Conservation (phyloP, 2,797 vertebrate genomes). For the Darevskia nairensis region DNA sequence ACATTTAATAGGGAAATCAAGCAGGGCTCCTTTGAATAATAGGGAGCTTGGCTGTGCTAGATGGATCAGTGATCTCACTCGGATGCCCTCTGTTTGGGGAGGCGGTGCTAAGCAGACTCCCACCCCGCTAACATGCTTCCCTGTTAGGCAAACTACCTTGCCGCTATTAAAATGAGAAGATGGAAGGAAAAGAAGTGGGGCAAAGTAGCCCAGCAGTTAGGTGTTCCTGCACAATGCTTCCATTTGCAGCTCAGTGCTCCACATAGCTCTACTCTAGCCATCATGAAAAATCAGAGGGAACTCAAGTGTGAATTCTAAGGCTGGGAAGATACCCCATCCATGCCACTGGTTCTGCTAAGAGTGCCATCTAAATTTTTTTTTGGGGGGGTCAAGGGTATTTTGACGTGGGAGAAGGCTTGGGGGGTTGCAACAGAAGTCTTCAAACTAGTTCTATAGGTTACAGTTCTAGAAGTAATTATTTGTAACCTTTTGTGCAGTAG, state of each 20-base stretch:
- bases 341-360: neutral
- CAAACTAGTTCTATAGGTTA: neutral
- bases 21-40: neutral
- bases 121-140: neutral
- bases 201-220: neutral
- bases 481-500: conserved; percentile 21
- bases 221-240: neutral
- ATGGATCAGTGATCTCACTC: neutral
- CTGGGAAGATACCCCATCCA: neutral
- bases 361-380: neutral
- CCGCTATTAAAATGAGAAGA: neutral
- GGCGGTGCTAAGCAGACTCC: neutral
- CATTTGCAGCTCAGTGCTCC: neutral
- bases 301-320: neutral
- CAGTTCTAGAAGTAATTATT: neutral
- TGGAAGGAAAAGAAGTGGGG: neutral
- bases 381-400: neutral
- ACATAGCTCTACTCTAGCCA: neutral
- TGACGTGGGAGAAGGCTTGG: neutral
- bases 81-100: neutral
- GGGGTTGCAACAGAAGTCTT: neutral
- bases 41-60: neutral
- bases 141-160: neutral
- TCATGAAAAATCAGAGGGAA: neutral
- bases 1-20: neutral